Evolutionary conservation across 2,888 invertebrate genomes (phyloP).

Genomic region (Cremastobaeus sp.): DNA sequence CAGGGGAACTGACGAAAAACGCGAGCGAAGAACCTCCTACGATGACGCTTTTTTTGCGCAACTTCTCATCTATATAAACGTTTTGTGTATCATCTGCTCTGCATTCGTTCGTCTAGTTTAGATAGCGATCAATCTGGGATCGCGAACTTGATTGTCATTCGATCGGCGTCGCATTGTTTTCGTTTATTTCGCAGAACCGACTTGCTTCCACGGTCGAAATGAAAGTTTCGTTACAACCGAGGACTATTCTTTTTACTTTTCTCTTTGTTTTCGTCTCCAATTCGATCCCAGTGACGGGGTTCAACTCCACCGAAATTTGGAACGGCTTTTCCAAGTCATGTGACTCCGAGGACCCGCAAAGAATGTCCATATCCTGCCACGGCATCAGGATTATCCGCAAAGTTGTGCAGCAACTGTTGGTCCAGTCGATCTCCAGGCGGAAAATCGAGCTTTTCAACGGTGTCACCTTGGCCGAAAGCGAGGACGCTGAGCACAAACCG

Average conservation of each 20-base stretch:
- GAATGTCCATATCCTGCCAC: constrained; percentile 79
- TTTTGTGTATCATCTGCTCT: constrained; percentile 51
- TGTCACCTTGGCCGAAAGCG: constrained; percentile 81
- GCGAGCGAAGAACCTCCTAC: constrained; percentile 48
- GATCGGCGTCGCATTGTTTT: too few relatives aligned
- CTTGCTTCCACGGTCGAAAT: constrained; percentile 18
- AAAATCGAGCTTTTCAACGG: constrained; percentile 82
- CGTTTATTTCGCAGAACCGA: not conserved
- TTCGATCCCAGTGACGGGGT: constrained; percentile 11
- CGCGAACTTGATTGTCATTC: too few relatives aligned
- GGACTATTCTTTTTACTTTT: constrained; percentile 28
- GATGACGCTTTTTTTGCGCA: constrained; percentile 41
- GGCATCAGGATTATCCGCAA: constrained; percentile 79
- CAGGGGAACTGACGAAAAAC: constrained; percentile 55
- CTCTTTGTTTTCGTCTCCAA: constrained; percentile 50
- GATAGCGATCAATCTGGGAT: constrained; percentile 2
- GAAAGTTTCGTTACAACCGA: constrained; percentile 21
- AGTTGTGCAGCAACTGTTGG: constrained; percentile 80
- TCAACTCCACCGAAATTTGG: constrained; percentile 62
- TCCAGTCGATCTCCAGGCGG: constrained; percentile 79
- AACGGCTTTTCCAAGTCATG: constrained; percentile 67
- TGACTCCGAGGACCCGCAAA: constrained; percentile 67
- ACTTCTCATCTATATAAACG: constrained; percentile 53
- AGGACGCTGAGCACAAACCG: constrained; percentile 78
- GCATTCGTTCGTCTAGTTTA: constrained; percentile 47